phyloP scores from a whole-genome alignment of 2,888 invertebrate species.

The Monopis laevigella region DNA sequence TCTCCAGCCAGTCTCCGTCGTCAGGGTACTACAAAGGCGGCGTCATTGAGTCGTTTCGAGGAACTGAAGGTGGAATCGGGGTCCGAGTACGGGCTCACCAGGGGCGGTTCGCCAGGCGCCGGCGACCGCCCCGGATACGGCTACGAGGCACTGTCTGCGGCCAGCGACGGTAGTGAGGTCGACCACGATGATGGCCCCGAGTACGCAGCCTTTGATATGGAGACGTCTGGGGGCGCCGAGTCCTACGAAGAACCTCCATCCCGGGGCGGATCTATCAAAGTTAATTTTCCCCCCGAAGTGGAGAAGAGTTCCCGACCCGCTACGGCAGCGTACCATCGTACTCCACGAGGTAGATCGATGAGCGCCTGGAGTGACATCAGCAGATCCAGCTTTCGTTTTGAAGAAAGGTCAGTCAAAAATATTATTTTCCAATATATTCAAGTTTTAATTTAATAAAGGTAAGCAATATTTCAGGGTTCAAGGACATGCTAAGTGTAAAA shows the following conservation, averaged over 20 bases:
- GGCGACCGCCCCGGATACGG: constrained; percentile 60
- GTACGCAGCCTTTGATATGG: constrained; percentile 56
- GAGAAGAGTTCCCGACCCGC: constrained; percentile 57
- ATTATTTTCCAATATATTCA: too few species aligned
- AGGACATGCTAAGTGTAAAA: too few species aligned
- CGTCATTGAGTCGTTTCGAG: constrained; percentile 58
- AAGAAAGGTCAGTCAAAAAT: constrained; percentile 79
- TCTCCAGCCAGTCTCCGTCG: constrained; percentile 46
- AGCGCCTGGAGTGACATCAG: constrained; percentile 91
- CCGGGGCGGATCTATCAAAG: constrained; percentile 67
- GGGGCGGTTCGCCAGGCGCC: constrained; percentile 35
- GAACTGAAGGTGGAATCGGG: constrained; percentile 47
- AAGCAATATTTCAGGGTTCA: too few species aligned
- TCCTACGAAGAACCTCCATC: constrained; percentile 52
- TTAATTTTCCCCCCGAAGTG: constrained; percentile 72
- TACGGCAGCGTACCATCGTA: constrained; percentile 54
- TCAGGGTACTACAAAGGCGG: constrained; percentile 41
- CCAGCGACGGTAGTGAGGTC: constrained; percentile 53
- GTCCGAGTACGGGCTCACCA: constrained; percentile 37
- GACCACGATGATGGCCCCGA: constrained; percentile 51
- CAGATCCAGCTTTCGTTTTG: constrained; percentile 82
- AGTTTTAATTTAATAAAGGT: too few species aligned
- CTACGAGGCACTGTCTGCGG: constrained; percentile 58
- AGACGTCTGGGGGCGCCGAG: constrained; percentile 49
- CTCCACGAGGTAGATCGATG: constrained; percentile 77